Evolutionary conservation across 2,888 invertebrate species (phyloP).

Genomic region (Neelides folsomi): DNA sequence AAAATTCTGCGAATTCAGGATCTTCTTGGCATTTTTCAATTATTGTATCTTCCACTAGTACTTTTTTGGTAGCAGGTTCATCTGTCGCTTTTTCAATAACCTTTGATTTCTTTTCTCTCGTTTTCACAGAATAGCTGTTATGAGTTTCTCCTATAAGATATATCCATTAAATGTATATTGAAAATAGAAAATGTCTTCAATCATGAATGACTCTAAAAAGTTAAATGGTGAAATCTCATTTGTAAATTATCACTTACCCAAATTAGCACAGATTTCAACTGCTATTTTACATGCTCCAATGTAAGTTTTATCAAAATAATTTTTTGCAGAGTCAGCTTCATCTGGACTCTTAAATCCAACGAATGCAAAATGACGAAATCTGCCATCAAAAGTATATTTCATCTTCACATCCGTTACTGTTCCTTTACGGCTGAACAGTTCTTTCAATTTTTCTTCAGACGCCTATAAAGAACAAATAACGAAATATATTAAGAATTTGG

Average conservation of each 20-base stretch:
- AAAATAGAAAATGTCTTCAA: no score
- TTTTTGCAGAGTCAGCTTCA: constrained; percentile 61
- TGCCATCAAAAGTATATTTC: constrained; percentile 81
- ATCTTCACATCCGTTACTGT: constrained; percentile 83
- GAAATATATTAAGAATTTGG: constrained; percentile 1
- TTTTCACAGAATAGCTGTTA: constrained; percentile 13
- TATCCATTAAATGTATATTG: no score
- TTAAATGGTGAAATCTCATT: not conserved
- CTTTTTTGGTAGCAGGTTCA: constrained; percentile 12
- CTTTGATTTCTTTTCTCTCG: constrained; percentile 25
- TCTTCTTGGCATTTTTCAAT: constrained; percentile 69
- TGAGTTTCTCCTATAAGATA: constrained; percentile 10
- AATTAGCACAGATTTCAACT: constrained; percentile 48
- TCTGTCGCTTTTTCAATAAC: constrained; percentile 38
- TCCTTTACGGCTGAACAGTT: constrained; percentile 65
- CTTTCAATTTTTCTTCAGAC: constrained; percentile 59
- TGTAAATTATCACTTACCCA: constrained; percentile 32
- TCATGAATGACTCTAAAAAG: no score
- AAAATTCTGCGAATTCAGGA: constrained; percentile 75
- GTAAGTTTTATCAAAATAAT: constrained; percentile 69
- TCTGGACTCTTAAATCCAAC: constrained; percentile 73
- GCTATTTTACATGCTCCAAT: constrained; percentile 68
- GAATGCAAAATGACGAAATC: constrained; percentile 86
- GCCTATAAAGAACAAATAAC: constrained; percentile 46
- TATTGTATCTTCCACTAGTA: constrained; percentile 45